Conservation (phyloP, 1,140 invertebrate genomes). For the Formica selysi region DNA sequence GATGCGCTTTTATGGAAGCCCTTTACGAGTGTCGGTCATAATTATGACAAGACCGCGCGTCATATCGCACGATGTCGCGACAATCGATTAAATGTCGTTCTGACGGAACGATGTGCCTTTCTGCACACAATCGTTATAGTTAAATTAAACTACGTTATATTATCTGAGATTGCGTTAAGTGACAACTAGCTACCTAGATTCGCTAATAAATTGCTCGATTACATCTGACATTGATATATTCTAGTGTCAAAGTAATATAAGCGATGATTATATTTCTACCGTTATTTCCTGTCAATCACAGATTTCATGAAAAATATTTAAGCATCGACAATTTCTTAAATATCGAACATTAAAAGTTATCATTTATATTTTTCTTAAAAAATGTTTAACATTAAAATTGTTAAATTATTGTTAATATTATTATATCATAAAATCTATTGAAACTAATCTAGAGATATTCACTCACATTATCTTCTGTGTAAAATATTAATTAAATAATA, state of each 20-base stretch:
- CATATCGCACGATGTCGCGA: neutral
- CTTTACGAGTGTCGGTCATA: slow-evolving; percentile 6
- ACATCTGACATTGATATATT: neutral
- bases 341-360: neutral
- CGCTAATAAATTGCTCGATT: neutral
- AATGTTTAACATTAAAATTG: neutral
- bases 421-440: slow-evolving; percentile 11
- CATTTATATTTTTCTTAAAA: neutral
- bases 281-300: neutral
- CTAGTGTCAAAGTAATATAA: neutral
- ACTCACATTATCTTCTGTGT: neutral
- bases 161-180: neutral
- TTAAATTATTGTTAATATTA: neutral
- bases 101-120: neutral
- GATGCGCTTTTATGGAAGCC: slow-evolving; percentile 11
- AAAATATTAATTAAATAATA: slow-evolving; percentile 1
- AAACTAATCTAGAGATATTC: neutral
- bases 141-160: neutral
- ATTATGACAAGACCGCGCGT: neutral
- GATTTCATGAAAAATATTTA: neutral
- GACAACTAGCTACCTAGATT: neutral
- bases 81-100: neutral
- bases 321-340: neutral
- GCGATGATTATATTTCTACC: neutral
- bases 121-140: neutral